Evolutionary conservation across 2,113 vertebrate species (phyloP).

Genomic region (Opisthocomus hoazin): DNA sequence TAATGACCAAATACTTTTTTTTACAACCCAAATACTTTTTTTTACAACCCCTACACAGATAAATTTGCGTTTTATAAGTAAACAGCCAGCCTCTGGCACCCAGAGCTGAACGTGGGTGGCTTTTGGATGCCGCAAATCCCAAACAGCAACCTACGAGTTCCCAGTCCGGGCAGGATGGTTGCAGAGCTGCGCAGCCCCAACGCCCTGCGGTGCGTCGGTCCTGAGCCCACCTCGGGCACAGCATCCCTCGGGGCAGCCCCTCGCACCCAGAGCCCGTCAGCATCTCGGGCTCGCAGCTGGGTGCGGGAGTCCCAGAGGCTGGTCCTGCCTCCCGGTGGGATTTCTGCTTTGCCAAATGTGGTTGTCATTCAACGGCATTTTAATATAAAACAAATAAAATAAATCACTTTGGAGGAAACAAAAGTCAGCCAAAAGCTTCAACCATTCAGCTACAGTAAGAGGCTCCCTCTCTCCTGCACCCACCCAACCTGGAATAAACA

Average conservation of each 20-base stretch:
- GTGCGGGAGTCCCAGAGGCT: background rate
- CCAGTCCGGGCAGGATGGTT: background rate
- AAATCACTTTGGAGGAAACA: background rate
- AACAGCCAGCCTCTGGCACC: background rate
- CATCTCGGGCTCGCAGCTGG: background rate
- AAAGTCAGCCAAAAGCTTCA: background rate
- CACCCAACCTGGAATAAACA: background rate
- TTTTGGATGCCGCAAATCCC: background rate
- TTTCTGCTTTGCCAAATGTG: background rate
- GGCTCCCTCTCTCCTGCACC: background rate
- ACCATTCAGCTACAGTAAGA: background rate
- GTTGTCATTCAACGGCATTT: constrained; percentile 1
- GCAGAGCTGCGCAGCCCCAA: background rate
- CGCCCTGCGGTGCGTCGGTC: accelerated
- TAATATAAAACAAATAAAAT: background rate
- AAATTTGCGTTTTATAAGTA: background rate
- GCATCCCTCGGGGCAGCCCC: background rate
- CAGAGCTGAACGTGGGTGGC: background rate
- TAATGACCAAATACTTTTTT: background rate
- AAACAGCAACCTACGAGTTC: background rate
- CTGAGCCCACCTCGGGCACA: background rate
- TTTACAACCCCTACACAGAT: too few relatives aligned
- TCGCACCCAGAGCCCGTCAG: accelerated
- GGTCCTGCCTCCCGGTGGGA: background rate
- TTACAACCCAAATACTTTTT: background rate